phyloP scores from a whole-genome alignment of 2,888 invertebrate species.

The Drosophila greeni region DNA sequence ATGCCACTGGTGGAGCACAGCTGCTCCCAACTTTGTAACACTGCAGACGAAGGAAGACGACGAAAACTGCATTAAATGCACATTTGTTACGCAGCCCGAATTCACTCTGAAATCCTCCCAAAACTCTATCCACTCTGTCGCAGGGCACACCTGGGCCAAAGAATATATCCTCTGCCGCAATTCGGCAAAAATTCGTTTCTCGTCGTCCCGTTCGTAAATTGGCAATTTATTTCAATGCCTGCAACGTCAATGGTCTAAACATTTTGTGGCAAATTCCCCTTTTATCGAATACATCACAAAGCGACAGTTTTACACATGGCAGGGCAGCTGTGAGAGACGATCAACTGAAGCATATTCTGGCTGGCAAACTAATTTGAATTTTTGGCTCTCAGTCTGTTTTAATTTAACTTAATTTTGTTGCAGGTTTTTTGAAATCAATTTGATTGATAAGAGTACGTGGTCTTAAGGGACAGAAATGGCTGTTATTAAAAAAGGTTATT shows the following conservation, averaged over 20 bases:
- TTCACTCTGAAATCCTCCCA: constrained; percentile 2
- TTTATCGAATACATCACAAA: constrained; percentile 50
- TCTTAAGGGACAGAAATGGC: background rate
- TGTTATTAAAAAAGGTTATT: constrained; percentile 9
- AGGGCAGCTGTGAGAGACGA: constrained; percentile 29
- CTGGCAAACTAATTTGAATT: constrained; percentile 40
- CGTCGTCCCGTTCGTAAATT: constrained; percentile 51
- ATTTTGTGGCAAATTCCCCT: constrained; percentile 43
- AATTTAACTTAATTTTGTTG: constrained; percentile 23
- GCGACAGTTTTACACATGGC: constrained; percentile 54
- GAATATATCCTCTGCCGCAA: constrained; percentile 43
- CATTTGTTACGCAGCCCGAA: constrained; percentile 58
- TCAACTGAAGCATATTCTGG: constrained; percentile 35
- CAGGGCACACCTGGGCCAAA: constrained; percentile 42
- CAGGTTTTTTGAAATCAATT: constrained; percentile 15
- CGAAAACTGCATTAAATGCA: constrained; percentile 62
- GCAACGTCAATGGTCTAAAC: constrained; percentile 46
- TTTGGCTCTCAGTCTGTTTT: constrained; percentile 5
- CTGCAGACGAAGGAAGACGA: constrained; percentile 27
- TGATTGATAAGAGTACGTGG: constrained; percentile 16
- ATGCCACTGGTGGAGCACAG: constrained; percentile 34
- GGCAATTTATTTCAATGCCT: constrained; percentile 63
- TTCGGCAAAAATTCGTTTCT: constrained; percentile 35
- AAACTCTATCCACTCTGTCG: constrained; percentile 9
- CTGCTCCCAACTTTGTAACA: constrained; percentile 43